Evolutionary conservation across 1,140 invertebrate species (phyloP), one percentile per base, ranked within the genome.

Genomic region (Drosophila santomea): DNA sequence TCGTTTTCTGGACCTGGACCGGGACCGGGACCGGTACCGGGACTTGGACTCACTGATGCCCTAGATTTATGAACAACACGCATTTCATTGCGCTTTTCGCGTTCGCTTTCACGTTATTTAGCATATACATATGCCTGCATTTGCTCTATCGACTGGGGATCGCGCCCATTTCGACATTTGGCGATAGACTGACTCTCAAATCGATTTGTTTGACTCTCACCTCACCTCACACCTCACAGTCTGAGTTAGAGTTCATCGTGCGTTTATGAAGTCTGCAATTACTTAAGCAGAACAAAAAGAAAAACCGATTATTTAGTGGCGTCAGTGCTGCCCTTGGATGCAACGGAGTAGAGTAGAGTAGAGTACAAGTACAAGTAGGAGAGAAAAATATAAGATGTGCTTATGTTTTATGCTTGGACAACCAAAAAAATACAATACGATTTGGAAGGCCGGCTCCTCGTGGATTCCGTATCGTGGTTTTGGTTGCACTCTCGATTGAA

Each of bases 221-320:
- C 84, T 89, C 84, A 89, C 84, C 84, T 90, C 84, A 90, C 84
- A 76, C 73, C 67, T 71, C 68, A 72, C 68, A 68, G 64, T 68
- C 54, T 72, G 68, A 72, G 68, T 72, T 71, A 76, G 84, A 89
- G 84, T 85, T 89, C 84, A 89, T 89, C 84, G 84, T 89, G 84
- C 84, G 84, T 78, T 80, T 89, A 90, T 85, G 84, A 90, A 90
- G 90, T 91, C 90, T 91, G 90, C 90, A 91, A 91, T 91, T 90
- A 91, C 90, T 91, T 91, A 91, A 91, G 90, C 90, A 91, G 90
- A 91, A 91, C 90, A 91, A 90, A 81, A 91, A 90, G 90, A 91
- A 91, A 88, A 89, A 90, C 85, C 85, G 85, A 90, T 90, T 90
- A 90, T 90, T 90, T 90, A 90, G 83, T 90, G 89, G 71, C 81